A percentile compares a stretch with the other conserved stretches of the same genome.
These are phyloP conservation scores for Anagrus nilaparvatae DNA, from an alignment of 1,140 invertebrate genomes.

Conservation along the genomic window DNA sequence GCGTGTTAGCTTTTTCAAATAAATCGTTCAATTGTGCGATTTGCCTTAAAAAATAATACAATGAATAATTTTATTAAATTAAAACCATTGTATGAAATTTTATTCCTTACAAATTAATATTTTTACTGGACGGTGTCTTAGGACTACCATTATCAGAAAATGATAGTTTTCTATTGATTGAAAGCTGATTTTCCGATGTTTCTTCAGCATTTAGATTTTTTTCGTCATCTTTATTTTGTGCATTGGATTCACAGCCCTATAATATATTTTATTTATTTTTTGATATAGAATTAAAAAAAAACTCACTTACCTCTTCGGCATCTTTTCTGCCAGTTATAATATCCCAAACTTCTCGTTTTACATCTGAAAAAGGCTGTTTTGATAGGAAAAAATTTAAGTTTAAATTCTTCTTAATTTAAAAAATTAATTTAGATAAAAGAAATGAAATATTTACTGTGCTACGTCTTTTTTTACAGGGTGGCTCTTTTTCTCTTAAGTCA, in stretches of 20 bases:
- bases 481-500: conserved; percentile 30
- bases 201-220: too few species aligned
- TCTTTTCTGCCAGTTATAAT: conserved; percentile 10
- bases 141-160: conserved; percentile 24
- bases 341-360: conserved; percentile 39
- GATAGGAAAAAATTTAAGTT: conserved; percentile 23
- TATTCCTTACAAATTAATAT: conserved; percentile 27
- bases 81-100: conserved; percentile 4
- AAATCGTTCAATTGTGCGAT: conserved; percentile 31
- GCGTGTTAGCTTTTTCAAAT: conserved; percentile 26
- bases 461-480: conserved; percentile 31
- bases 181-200: neutral
- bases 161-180: conserved; percentile 28
- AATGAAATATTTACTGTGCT: conserved; percentile 37
- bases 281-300: too few species aligned
- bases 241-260: neutral
- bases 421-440: conserved; percentile 18
- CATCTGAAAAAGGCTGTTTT: conserved; percentile 45
- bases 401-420: conserved; percentile 4
- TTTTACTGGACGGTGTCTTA: conserved; percentile 11
- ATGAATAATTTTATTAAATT: conserved; percentile 3
- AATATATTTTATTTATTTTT: too few species aligned
- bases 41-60: conserved; percentile 20
- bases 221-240: neutral
- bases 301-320: conserved; percentile 4